Percentiles rank a stretch among this genome's conserved stretches.
Evolutionary conservation across 2,113 vertebrate species (phyloP).

Genomic region (Nannobrachium achirus): DNA sequence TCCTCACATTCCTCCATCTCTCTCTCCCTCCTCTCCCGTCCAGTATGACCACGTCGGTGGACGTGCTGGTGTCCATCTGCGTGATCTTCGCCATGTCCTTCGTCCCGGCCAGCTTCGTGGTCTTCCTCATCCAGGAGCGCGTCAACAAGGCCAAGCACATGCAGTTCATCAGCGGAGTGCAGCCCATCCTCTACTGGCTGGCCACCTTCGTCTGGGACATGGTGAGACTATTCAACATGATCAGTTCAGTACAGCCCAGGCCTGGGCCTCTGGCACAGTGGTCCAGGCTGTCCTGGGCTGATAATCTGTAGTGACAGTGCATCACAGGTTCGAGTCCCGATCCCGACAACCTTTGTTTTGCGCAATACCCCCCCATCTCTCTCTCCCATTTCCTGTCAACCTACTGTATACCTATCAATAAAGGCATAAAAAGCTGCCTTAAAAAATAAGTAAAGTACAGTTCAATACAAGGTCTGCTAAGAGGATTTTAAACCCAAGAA

Average conservation of each 20-base stretch:
- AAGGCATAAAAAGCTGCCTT: too few relatives aligned
- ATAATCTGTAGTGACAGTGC: too few relatives aligned
- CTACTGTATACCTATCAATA: too few relatives aligned
- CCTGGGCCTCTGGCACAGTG: too few relatives aligned
- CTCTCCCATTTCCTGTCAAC: conserved; percentile 9
- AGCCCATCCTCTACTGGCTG: conserved; percentile 95
- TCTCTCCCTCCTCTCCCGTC: not conserved
- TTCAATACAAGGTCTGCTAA: too few relatives aligned
- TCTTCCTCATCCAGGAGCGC: conserved; percentile 97
- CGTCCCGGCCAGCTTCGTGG: conserved; percentile 92
- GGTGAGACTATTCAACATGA: conserved; percentile 84
- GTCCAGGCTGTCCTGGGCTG: too few relatives aligned
- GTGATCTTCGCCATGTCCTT: conserved; percentile 97
- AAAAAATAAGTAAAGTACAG: too few relatives aligned
- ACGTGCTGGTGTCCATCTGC: conserved; percentile 93
- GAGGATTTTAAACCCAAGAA: too few relatives aligned
- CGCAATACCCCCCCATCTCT: not conserved
- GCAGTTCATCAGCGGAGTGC: conserved; percentile 97
- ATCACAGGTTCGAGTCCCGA: too few relatives aligned
- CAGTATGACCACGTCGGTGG: conserved; percentile 98
- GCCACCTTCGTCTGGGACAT: conserved; percentile 99
- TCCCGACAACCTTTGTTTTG: too few relatives aligned
- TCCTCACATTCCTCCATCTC: not conserved
- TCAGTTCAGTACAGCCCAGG: too few relatives aligned
- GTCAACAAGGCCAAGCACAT: conserved; percentile 97